Evolutionary conservation across 2,888 invertebrate species (phyloP).

Genomic region (Cephus pulcher): DNA sequence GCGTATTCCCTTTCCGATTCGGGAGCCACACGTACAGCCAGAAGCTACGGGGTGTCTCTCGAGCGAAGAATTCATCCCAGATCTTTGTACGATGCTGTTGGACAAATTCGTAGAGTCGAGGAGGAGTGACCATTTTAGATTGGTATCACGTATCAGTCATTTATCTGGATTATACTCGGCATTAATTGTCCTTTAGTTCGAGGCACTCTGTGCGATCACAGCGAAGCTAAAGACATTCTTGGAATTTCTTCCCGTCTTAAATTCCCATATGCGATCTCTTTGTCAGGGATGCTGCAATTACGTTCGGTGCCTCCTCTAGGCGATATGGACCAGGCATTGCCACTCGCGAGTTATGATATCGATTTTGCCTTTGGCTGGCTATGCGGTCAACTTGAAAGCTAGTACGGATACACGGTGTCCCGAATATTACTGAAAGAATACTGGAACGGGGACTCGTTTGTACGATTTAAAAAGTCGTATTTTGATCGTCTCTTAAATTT

Average conservation of each 20-base stretch:
- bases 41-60: not conserved
- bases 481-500: no score
- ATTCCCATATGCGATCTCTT: not conserved
- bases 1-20: not conserved
- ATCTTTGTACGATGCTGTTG: not conserved
- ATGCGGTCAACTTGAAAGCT: constrained; percentile 38
- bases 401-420: constrained; percentile 29
- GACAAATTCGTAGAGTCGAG: not conserved
- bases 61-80: not conserved
- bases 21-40: not conserved
- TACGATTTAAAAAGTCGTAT: not conserved
- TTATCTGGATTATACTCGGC: not conserved
- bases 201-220: not conserved
- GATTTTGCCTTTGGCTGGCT: constrained; percentile 41
- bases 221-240: not conserved
- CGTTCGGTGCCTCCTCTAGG: not conserved
- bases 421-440: not conserved
- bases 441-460: not conserved
- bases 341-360: constrained; percentile 39
- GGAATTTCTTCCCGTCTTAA: not conserved
- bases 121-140: not conserved
- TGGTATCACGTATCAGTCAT: not conserved
- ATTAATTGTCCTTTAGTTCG: not conserved
- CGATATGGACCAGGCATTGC: not conserved
- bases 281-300: not conserved